Evolutionary conservation across 2,888 invertebrate species (phyloP).

Genomic region (Stenodera caucasica): DNA sequence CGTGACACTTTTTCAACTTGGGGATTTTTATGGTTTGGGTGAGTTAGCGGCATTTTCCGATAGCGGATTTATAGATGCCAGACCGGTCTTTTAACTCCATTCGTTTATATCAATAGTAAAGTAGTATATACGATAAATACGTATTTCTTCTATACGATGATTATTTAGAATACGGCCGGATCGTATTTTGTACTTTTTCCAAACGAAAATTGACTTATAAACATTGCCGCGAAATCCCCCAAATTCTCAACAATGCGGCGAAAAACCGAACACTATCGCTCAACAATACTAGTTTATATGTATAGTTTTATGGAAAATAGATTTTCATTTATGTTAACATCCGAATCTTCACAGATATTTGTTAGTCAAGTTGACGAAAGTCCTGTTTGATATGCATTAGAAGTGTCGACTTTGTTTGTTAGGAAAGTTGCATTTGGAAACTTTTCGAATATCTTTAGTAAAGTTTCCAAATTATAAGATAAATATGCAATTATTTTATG

Average conservation of each 20-base stretch:
- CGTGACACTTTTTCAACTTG: constrained; percentile 28
- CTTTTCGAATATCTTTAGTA: constrained; percentile 32
- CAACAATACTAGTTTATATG: background rate
- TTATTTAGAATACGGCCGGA: background rate
- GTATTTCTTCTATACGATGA: background rate
- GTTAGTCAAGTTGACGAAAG: constrained; percentile 13
- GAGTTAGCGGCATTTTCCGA: constrained; percentile 25
- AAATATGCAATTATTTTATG: constrained; percentile 28
- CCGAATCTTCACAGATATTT: constrained; percentile 23
- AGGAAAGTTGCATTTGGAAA: constrained; percentile 32
- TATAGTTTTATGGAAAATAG: background rate
- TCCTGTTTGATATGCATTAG: constrained; percentile 41
- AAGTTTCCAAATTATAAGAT: constrained; percentile 32
- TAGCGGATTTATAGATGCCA: constrained; percentile 26
- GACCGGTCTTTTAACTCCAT: background rate
- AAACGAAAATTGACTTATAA: background rate
- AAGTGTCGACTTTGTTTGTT: constrained; percentile 30
- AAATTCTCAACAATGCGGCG: too few species aligned
- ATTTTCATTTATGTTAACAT: constrained; percentile 26
- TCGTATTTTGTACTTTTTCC: background rate
- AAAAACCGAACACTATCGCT: too few species aligned
- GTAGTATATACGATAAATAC: background rate
- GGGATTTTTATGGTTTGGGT: constrained; percentile 24
- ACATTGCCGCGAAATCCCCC: background rate
- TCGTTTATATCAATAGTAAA: constrained; percentile 3